Conservation (phyloP, 2,888 invertebrate species). For the Agrochola lychnidis region DNA sequence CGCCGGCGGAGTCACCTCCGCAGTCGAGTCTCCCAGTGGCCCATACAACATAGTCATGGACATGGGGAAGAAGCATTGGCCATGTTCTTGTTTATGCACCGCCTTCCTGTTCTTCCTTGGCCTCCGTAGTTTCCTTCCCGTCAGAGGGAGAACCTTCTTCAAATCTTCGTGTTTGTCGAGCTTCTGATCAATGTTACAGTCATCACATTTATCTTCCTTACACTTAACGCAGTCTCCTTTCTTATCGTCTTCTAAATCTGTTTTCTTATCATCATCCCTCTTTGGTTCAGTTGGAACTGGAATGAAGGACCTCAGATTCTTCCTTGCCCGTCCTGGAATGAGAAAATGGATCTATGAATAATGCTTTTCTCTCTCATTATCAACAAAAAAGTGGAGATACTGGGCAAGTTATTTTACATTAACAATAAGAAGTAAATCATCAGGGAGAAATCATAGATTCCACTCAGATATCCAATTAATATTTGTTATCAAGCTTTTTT, state of each 20-base stretch:
- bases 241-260: constrained; percentile 78
- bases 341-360: constrained; percentile 13
- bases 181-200: constrained; percentile 77
- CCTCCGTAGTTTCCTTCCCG: constrained; percentile 78
- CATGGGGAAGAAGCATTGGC: constrained; percentile 93
- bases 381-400: background rate
- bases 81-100: constrained; percentile 81
- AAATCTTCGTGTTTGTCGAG: constrained; percentile 81
- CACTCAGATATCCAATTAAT: background rate
- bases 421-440: constrained; percentile 8
- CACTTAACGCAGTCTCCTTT: constrained; percentile 82
- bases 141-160: constrained; percentile 75
- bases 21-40: constrained; percentile 91
- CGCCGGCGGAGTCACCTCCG: constrained; percentile 86
- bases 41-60: constrained; percentile 97
- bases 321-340: constrained; percentile 85
- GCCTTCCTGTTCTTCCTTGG: constrained; percentile 87
- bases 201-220: constrained; percentile 81
- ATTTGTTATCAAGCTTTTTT: background rate
- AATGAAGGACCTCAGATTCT: constrained; percentile 85
- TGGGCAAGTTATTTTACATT: background rate
- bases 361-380: too few species aligned
- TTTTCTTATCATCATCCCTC: constrained; percentile 83
- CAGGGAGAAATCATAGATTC: background rate
- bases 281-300: constrained; percentile 83